Conservation (phyloP, 2,888 invertebrate genomes). For the Augochlorella aurata region DNA sequence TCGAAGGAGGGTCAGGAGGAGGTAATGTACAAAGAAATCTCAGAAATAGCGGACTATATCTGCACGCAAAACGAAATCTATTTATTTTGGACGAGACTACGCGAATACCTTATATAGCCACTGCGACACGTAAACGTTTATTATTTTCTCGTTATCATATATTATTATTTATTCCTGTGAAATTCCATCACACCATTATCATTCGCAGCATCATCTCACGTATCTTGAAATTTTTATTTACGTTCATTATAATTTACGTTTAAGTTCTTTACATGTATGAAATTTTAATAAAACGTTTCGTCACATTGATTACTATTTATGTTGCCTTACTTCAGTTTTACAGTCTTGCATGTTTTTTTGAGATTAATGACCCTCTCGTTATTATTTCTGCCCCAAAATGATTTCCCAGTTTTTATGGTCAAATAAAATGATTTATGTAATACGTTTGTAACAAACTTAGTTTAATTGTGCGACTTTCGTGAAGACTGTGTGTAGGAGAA, state of each 20-base stretch:
- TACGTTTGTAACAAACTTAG: neutral
- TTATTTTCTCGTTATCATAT: conserved; percentile 48
- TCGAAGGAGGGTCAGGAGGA: conserved; percentile 93
- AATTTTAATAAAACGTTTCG: conserved; percentile 69
- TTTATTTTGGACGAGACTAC: conserved; percentile 79
- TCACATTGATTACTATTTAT: conserved; percentile 64
- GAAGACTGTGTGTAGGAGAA: neutral
- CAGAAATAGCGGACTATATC: conserved; percentile 78
- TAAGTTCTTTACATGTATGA: conserved; percentile 65
- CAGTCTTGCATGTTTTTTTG: neutral
- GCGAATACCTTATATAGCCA: conserved; percentile 78
- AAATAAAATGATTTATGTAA: neutral
- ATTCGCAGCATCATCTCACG: neutral
- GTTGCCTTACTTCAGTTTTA: conserved; percentile 55
- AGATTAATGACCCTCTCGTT: conserved; percentile 10
- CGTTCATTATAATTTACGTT: conserved; percentile 68
- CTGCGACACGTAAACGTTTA: conserved; percentile 21
- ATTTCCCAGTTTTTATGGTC: neutral
- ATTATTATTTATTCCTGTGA: conserved; percentile 43
- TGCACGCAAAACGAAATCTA: conserved; percentile 76
- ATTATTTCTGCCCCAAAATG: neutral
- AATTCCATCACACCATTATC: conserved; percentile 35
- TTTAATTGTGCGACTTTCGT: neutral
- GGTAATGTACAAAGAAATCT: conserved; percentile 81
- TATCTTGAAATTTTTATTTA: conserved; percentile 53